Percentiles rank a stretch among this genome's conserved stretches.
Evolutionary conservation across 2,888 invertebrate species (phyloP).

Genomic region (Embidobia sp.): DNA sequence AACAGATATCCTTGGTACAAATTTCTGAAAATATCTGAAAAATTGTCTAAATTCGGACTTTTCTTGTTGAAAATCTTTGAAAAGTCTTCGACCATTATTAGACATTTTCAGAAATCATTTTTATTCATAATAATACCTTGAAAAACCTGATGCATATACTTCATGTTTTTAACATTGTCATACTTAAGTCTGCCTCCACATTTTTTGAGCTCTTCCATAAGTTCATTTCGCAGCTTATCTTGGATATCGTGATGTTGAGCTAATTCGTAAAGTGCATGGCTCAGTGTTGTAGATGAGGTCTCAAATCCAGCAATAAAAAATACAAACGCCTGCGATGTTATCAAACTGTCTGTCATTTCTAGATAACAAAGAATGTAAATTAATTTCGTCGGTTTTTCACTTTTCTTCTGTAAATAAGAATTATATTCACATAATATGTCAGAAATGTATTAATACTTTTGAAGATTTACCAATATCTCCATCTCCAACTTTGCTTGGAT

Average conservation of each 20-base stretch:
- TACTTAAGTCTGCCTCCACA: conserved; percentile 77
- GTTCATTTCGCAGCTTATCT: conserved; percentile 76
- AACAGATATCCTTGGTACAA: too few species aligned
- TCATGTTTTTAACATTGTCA: conserved; percentile 79
- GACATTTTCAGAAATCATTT: too few species aligned
- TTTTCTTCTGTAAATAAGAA: too few species aligned
- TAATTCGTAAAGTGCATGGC: conserved; percentile 78
- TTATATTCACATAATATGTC: too few species aligned
- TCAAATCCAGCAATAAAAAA: conserved; percentile 82
- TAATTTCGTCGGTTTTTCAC: too few species aligned
- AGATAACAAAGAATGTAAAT: too few species aligned
- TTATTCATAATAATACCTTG: conserved; percentile 76
- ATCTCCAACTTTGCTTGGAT: conserved; percentile 33
- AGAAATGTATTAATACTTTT: too few species aligned
- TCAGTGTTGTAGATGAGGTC: conserved; percentile 80
- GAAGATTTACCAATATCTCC: conserved; percentile 70
- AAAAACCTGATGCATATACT: conserved; percentile 80
- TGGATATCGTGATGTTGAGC: conserved; percentile 79
- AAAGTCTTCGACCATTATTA: too few species aligned
- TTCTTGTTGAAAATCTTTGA: too few species aligned
- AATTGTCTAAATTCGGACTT: too few species aligned
- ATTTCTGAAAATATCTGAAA: too few species aligned
- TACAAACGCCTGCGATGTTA: conserved; percentile 80
- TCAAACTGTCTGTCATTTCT: conserved; percentile 75
- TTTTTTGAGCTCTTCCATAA: conserved; percentile 75